phyloP scores from a whole-genome alignment of 2,113 vertebrate genomes.

The Garra rufa region DNA sequence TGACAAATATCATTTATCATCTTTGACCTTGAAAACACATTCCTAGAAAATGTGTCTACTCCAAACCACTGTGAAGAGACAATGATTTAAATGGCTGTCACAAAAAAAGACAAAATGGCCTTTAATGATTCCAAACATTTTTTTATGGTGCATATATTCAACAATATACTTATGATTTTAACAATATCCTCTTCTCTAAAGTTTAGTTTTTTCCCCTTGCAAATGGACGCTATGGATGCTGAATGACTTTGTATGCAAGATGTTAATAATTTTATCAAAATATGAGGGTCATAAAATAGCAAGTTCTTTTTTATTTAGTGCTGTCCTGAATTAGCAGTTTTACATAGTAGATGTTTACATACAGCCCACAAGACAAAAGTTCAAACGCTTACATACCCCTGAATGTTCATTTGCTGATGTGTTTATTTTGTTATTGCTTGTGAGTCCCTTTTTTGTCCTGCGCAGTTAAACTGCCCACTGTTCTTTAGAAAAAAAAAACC shows the following conservation, averaged over 20 bases:
- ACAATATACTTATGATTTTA: too few species aligned
- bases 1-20: not conserved
- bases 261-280: not conserved
- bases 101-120: not conserved
- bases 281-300: not conserved
- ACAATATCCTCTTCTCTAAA: too few species aligned
- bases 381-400: not conserved
- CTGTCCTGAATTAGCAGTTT: not conserved
- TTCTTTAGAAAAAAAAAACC: not conserved
- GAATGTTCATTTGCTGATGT: not conserved
- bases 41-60: not conserved
- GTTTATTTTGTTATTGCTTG: not conserved
- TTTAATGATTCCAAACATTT: too few species aligned
- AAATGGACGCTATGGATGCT: not conserved
- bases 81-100: not conserved
- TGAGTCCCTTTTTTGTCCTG: not conserved
- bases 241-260: not conserved
- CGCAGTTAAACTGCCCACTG: not conserved
- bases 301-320: not conserved
- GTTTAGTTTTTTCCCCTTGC: too few species aligned
- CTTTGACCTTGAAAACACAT: not conserved
- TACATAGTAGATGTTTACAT: not conserved
- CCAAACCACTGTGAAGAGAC: not conserved
- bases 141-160: too few species aligned
- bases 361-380: not conserved